Base-by-base conservation (phyloP, 2,113 vertebrate species). In the Coracopsis vasa region DNA sequence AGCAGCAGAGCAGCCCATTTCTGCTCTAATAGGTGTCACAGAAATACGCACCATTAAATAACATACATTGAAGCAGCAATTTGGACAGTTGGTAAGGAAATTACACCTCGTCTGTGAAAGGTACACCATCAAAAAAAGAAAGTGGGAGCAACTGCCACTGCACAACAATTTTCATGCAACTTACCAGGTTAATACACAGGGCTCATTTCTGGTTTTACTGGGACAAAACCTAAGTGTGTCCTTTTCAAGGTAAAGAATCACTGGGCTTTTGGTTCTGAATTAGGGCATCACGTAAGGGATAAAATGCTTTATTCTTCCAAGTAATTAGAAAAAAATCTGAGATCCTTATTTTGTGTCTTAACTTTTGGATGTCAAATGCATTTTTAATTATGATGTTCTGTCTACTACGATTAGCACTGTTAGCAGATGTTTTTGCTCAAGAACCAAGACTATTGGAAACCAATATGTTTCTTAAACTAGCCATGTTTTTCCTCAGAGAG, bases 341-440 rank as follows among this genome's bases (percentile, higher is more conserved):
- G 27, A 74, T 81, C 8, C 37, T 87, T 60, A 78, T 6, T 91
- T 48, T 11, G 8, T 44, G 17, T 70, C 54, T 96, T 73, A 78
- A 66, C 19, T 60, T 91, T 64, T 75, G 44, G 19, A 75, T 71
- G 65, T 75, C 90, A 89, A 90, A 93, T 61, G 28, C 31, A 84
- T 91, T 90, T 94, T 96, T 93, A 96, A 93, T 92, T 92, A 75
- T 31, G 42, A 80, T 83, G 65, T 79, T 84, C 72, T 39, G 92
- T 93, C 61, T 86, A 10, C 56, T 69, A 42, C 56, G 51, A 90
- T 88, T 94, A 90, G n/a, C 41, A 74, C 51, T 83, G 80, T 86
- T 83, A 61, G 86, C 90, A 96, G 88, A 92, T 91, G 95, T 20
- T 91, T 97, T 90, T 95, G 69, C 21, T 97, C 86, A 94, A 94